Conservation (phyloP, 2,888 invertebrate genomes). For the Podabrus alpinus region DNA sequence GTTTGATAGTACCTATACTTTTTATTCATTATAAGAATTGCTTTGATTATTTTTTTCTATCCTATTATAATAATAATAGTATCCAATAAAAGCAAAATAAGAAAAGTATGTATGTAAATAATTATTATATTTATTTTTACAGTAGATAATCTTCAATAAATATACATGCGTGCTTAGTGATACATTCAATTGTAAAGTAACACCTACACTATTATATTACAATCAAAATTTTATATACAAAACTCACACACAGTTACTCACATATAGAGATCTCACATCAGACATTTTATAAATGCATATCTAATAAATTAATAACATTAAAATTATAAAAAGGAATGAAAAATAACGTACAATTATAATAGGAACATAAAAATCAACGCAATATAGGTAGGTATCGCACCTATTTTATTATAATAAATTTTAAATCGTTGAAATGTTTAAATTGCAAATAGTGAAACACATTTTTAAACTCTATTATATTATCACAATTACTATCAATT, state of each 20-base stretch:
- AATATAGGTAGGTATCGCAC: neutral
- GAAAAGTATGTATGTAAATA: neutral
- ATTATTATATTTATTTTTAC: conserved; percentile 15
- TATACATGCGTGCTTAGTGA: conserved; percentile 47
- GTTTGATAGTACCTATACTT: no score
- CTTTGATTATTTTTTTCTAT: neutral
- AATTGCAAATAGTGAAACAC: conserved; percentile 4
- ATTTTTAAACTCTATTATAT: neutral
- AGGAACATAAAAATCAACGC: neutral
- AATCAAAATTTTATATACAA: conserved; percentile 44
- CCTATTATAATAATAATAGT: neutral
- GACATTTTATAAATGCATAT: conserved; percentile 40
- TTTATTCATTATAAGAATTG: neutral
- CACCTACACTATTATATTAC: conserved; percentile 42
- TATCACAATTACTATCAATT: conserved; percentile 1
- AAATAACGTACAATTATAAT: conserved; percentile 12
- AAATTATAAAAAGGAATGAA: conserved; percentile 28
- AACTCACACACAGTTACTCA: conserved; percentile 33
- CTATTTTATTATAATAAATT: neutral
- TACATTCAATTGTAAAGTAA: conserved; percentile 47
- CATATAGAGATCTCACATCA: conserved; percentile 31
- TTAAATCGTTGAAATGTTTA: neutral
- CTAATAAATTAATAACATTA: neutral
- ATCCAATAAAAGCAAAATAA: neutral
- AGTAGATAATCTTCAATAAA: conserved; percentile 43